Percentiles rank a stretch among this genome's conserved stretches.
phyloP scores from a whole-genome alignment of 2,797 vertebrate species.

The Trachurus trachurus region DNA sequence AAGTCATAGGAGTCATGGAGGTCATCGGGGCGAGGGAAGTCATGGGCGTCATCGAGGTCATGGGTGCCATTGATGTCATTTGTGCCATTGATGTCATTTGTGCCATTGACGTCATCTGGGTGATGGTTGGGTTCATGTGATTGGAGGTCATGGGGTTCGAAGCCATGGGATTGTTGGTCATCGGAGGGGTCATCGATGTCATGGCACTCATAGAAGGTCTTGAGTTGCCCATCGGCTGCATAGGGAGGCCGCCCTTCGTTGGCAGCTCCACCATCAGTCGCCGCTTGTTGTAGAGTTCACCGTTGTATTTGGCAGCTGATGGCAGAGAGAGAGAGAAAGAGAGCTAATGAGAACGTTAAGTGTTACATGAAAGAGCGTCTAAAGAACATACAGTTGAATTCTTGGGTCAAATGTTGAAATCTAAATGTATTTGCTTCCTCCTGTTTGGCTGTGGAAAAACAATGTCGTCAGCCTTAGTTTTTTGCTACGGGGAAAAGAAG shows the following conservation, averaged over 20 bases:
- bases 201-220: constrained; percentile 82
- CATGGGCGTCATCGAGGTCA: constrained; percentile 54
- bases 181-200: constrained; percentile 64
- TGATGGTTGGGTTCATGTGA: constrained; percentile 70
- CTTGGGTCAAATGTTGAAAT: constrained; percentile 10
- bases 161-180: constrained; percentile 74
- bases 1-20: constrained; percentile 79
- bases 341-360: constrained; percentile 21
- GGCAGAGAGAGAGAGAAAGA: constrained; percentile 16
- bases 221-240: constrained; percentile 89
- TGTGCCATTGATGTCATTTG: constrained; percentile 66
- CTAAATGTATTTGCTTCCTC: not conserved
- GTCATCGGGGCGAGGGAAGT: constrained; percentile 44
- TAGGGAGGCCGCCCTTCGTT: constrained; percentile 92
- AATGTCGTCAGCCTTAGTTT: constrained; percentile 7
- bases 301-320: constrained; percentile 94
- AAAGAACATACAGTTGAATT: constrained; percentile 1
- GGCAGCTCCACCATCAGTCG: constrained; percentile 94
- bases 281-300: constrained; percentile 94
- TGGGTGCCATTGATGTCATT: constrained; percentile 60
- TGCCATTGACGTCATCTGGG: constrained; percentile 72
- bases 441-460: constrained; percentile 1
- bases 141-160: constrained; percentile 73
- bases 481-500: constrained; percentile 22
- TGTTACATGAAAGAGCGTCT: constrained; percentile 19